phyloP scores from a whole-genome alignment of 1,140 invertebrate species.

The Dysdera silvatica region DNA sequence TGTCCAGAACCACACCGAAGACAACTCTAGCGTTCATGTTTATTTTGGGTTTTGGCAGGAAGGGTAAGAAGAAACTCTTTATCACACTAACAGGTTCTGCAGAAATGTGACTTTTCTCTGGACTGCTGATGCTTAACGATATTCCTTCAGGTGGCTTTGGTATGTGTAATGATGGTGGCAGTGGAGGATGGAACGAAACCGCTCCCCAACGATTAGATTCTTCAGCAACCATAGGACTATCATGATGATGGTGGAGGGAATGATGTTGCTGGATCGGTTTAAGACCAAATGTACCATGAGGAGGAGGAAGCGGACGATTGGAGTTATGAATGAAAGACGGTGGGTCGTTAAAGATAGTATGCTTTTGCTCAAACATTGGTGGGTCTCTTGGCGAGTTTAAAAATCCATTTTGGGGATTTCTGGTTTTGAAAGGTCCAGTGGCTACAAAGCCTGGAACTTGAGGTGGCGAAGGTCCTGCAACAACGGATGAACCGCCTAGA shows the following conservation, averaged over 20 bases:
- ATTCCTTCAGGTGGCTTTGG: constrained; percentile 22
- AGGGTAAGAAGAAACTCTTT: constrained; percentile 35
- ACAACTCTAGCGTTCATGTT: constrained; percentile 37
- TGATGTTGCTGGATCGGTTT: constrained; percentile 17
- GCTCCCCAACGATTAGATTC: constrained; percentile 24
- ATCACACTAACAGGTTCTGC: constrained; percentile 26
- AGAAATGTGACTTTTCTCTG: constrained; percentile 5
- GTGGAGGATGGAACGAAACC: neutral
- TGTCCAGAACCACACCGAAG: constrained; percentile 36
- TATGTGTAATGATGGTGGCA: neutral
- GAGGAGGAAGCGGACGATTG: neutral
- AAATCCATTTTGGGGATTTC: no score
- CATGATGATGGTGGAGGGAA: constrained; percentile 2
- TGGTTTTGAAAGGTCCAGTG: no score
- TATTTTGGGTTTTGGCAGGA: constrained; percentile 34
- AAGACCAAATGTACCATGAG: neutral
- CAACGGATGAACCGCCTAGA: no score
- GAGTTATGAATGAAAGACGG: neutral
- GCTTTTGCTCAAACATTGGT: no score
- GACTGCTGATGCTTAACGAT: constrained; percentile 14
- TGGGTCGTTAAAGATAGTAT: neutral
- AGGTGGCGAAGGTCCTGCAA: no score
- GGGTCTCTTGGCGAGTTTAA: no score
- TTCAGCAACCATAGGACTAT: neutral
- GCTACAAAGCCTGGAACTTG: no score